These are phyloP conservation scores for Neogobius melanostomus DNA, from an alignment of 2,113 vertebrate species.

Conservation along the genomic window DNA sequence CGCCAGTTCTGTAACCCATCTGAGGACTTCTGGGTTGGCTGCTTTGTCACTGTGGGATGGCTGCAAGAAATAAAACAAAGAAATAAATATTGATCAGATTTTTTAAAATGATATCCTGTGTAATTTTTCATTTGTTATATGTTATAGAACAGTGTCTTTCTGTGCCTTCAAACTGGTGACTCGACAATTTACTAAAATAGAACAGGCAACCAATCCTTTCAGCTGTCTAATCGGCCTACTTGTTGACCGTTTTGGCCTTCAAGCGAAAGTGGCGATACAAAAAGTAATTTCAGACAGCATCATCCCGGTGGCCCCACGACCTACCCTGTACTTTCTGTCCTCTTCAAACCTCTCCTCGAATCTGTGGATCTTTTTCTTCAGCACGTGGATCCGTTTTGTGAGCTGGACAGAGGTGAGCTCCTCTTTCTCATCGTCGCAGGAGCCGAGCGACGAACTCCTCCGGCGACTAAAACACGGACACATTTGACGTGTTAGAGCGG, in stretches of 20 bases:
- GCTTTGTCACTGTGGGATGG: conserved; percentile 96
- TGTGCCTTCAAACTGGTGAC: background rate
- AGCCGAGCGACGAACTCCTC: conserved; percentile 91
- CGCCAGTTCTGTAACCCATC: conserved; percentile 94
- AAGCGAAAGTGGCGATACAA: background rate
- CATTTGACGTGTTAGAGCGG: background rate
- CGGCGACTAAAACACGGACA: conserved; percentile 76
- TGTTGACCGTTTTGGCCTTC: background rate
- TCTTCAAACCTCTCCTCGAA: conserved; percentile 96
- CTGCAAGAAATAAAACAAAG: conserved; percentile 61
- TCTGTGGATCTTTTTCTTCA: conserved; percentile 95
- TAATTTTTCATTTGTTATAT: background rate
- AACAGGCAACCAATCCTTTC: background rate
- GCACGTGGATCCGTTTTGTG: conserved; percentile 89
- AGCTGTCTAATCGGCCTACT: background rate
- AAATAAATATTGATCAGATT: background rate
- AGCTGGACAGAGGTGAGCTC: conserved; percentile 90
- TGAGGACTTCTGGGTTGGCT: conserved; percentile 90
- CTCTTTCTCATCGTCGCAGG: conserved; percentile 86
- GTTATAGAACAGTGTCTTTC: background rate
- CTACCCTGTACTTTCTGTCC: conserved; percentile 93
- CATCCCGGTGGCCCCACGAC: background rate
- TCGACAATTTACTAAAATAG: background rate
- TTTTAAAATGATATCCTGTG: no score
- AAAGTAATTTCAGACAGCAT: background rate